Evolutionary conservation across 2,797 vertebrate species (phyloP).

Genomic region (Pteronotus mesoamericanus): DNA sequence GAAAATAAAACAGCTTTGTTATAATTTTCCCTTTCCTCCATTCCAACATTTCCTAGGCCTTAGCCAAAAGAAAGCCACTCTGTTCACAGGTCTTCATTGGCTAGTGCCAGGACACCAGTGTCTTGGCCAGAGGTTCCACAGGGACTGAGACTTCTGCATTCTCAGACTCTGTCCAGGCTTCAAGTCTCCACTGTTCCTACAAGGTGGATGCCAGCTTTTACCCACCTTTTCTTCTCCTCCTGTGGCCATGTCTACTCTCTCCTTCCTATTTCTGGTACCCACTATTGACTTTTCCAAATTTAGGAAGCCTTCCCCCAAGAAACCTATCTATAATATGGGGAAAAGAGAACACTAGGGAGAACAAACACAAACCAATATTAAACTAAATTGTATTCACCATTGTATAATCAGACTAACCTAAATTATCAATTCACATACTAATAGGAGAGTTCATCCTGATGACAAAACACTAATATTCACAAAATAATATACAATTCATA

Average conservation of each 20-base stretch:
- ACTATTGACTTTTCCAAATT: neutral
- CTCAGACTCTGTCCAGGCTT: neutral
- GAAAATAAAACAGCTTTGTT: neutral
- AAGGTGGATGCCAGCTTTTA: accelerated
- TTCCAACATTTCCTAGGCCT: neutral
- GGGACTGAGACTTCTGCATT: neutral
- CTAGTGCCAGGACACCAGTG: neutral
- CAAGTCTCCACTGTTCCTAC: neutral
- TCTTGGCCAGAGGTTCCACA: neutral
- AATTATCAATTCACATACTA: neutral
- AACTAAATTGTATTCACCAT: neutral
- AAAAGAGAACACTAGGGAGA: neutral
- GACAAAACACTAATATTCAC: neutral
- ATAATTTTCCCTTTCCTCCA: neutral
- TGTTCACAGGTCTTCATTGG: neutral
- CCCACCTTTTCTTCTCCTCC: neutral
- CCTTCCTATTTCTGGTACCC: neutral
- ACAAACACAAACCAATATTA: neutral
- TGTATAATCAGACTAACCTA: neutral
- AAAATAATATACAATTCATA: neutral
- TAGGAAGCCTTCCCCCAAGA: neutral
- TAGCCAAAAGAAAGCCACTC: neutral
- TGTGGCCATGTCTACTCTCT: neutral
- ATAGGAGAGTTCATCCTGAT: neutral
- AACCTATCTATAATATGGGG: neutral